Evolutionary conservation across 2,797 vertebrate genomes (phyloP), one percentile per base, ranked within the genome.

Genomic region (Myotis daubentonii): DNA sequence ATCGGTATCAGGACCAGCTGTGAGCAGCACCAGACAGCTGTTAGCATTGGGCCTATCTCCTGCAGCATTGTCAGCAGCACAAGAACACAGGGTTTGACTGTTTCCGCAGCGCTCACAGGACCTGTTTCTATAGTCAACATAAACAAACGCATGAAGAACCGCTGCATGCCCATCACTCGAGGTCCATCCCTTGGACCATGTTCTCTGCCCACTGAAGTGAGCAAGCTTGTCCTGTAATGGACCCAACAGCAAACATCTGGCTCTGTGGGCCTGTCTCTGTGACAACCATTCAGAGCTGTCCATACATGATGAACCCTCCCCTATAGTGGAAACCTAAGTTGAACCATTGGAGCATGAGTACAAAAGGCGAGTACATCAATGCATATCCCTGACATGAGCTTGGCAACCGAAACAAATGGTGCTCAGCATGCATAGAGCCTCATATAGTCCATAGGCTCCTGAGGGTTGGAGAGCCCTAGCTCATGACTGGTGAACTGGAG

Each of bases 11-110:
- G 76, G 33, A 17, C 33, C 2, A 23, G 51, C 23, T 7, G 12
- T 0, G 55, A 9, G 41, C 57, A 60, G 25, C 41, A 0, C 4
- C 22, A 6, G 25, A 10, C 25, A 17, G 33, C 68, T 8, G 68
- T 23, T 25, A 3, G 12, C 4, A 8, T 0, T 0, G 9, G 33
- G 3, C 13, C 0, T n/a, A 3, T 7, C 25, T 23, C 83, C 49
- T 41, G 38, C 38, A 57, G n/a, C 36, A 13, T 8, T 23, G 33
- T 44, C 36, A 36, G 70, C 68, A 81, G 33, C 20, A 3, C 20
- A 15, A 33, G 20, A 49, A 49, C 38, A 51, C 25, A 22, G 78
- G 22, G 72, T 49, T 19, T 6, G 13, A 8, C 53, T 8, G 33
- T 5, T 3, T 16, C 53, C 6, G 5, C 15, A 13, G 55, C 0